Evolutionary conservation across 2,888 invertebrate species (phyloP).

Genomic region (Drepana falcataria): DNA sequence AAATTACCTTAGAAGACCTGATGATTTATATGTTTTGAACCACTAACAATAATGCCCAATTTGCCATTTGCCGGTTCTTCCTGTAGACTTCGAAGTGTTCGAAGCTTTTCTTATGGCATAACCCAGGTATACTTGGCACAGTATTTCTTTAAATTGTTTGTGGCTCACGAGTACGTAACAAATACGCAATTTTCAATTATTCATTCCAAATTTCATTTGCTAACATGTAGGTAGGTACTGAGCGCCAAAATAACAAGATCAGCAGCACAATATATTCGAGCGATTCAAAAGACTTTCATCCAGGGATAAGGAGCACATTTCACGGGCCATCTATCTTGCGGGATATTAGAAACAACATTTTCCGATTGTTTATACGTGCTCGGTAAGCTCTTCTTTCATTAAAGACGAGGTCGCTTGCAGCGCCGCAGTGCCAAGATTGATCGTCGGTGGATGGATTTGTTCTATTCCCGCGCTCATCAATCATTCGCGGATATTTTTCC

Average conservation of each 20-base stretch:
- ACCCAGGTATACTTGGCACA: no score
- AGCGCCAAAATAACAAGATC: not conserved
- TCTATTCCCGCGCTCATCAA: slow-evolving; percentile 76
- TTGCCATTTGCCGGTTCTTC: no score
- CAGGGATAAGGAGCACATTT: slow-evolving; percentile 38
- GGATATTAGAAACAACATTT: slow-evolving; percentile 70
- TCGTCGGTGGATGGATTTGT: slow-evolving; percentile 73
- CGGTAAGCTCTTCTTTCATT: slow-evolving; percentile 76
- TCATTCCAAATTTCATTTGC: no score
- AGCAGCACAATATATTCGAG: not conserved
- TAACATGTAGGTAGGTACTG: no score
- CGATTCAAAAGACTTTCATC: not conserved
- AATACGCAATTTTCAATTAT: no score
- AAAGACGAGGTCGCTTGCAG: slow-evolving; percentile 66
- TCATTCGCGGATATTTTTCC: slow-evolving; percentile 77
- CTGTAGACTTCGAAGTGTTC: no score
- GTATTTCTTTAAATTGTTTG: no score
- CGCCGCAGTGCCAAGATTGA: slow-evolving; percentile 66
- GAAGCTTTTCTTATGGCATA: no score
- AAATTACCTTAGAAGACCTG: no score
- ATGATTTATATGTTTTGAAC: no score
- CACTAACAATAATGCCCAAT: no score
- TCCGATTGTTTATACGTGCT: slow-evolving; percentile 73
- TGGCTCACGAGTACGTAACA: not conserved
- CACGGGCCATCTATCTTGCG: slow-evolving; percentile 61